These are phyloP conservation scores for Myotis lucifugus DNA, from an alignment of 2,113 vertebrate species.

Conservation along the genomic window DNA sequence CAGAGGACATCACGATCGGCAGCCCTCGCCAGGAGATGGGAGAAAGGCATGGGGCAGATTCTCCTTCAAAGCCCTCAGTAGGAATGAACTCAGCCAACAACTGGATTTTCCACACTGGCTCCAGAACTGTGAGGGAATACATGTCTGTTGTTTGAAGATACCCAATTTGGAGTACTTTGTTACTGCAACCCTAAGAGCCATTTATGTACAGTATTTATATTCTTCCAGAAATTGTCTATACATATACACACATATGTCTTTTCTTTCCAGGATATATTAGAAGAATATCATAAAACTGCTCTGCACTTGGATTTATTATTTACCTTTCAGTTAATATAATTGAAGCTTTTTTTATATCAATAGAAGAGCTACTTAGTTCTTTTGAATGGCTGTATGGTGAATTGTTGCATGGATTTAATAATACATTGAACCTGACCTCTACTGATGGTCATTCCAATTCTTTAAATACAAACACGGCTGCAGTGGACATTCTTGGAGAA, in stretches of 20 bases:
- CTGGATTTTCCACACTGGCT: background rate
- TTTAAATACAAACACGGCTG: background rate
- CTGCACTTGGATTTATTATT: background rate
- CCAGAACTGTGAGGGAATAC: background rate
- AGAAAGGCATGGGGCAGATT: background rate
- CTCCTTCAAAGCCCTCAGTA: background rate
- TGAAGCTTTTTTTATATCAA: background rate
- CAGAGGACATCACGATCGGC: background rate
- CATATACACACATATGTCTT: background rate
- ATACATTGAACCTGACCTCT: background rate
- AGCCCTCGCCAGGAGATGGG: background rate
- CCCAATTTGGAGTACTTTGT: background rate
- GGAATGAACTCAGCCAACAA: background rate
- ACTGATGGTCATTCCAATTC: background rate
- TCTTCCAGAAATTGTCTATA: constrained; percentile 4
- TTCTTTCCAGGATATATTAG: background rate
- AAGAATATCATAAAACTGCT: background rate
- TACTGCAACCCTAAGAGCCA: background rate
- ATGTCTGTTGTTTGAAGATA: background rate
- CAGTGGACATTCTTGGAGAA: background rate
- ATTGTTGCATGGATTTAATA: background rate
- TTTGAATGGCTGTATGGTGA: background rate
- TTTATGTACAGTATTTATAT: background rate
- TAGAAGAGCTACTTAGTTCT: background rate
- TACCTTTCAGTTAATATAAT: background rate